A percentile compares a stretch with the other conserved stretches of the same genome.
Conservation (phyloP, 2,888 invertebrate genomes). For the Urechis unicinctus region DNA sequence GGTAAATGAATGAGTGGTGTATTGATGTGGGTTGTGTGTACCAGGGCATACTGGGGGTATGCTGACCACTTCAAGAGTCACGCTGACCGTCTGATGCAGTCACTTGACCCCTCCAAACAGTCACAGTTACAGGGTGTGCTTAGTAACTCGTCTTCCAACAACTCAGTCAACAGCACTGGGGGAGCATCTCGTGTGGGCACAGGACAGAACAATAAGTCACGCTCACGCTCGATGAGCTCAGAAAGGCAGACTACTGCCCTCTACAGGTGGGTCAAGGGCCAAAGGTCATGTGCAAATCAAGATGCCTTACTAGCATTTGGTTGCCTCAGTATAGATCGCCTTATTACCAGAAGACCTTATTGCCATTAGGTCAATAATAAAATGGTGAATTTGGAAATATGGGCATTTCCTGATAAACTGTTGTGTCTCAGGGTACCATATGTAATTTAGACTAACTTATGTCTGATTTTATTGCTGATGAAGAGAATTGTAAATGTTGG, state of each 20-base stretch:
- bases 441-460: too few species aligned
- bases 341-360: too few species aligned
- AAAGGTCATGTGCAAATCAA: too few species aligned
- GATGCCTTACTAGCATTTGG: too few species aligned
- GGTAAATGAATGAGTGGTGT: too few species aligned
- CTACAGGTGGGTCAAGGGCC: neutral
- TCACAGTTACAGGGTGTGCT: conserved; percentile 60
- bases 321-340: too few species aligned
- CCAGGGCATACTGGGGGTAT: conserved; percentile 83
- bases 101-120: conserved; percentile 73
- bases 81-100: conserved; percentile 75
- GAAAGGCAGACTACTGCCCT: conserved; percentile 4
- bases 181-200: neutral
- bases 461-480: neutral
- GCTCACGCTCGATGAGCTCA: conserved; percentile 17
- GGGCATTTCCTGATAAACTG: too few species aligned
- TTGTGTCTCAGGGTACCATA: too few species aligned
- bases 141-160: conserved; percentile 52
- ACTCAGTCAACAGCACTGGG: conserved; percentile 43
- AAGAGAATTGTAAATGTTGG: neutral
- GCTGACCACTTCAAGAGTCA: conserved; percentile 83
- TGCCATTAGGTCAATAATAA: too few species aligned
- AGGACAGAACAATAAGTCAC: conserved; percentile 5
- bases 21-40: neutral
- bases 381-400: too few species aligned